Percentiles rank a stretch among this genome's conserved stretches.
These are phyloP conservation scores for Drosophila helvetica DNA, from an alignment of 2,888 invertebrate genomes.

Conservation along the genomic window DNA sequence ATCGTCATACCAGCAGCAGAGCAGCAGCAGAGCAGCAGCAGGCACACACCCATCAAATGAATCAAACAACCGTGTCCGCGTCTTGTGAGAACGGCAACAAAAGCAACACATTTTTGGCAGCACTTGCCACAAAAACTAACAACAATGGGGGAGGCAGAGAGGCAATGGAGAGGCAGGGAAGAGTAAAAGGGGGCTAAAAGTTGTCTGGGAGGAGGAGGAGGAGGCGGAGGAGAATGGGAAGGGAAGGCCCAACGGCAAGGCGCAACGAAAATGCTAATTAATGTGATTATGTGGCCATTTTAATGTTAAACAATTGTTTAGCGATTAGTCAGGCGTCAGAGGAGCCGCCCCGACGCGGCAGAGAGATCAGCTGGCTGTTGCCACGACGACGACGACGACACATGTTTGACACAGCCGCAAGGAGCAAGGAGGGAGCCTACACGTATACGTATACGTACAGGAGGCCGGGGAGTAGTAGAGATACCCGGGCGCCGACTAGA, in stretches of 20 bases:
- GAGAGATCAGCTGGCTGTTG: neutral
- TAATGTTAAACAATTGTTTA: conserved; percentile 79
- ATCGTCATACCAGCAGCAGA: neutral
- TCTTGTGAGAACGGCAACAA: conserved; percentile 5
- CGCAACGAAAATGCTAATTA: conserved; percentile 75
- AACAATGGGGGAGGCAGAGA: conserved; percentile 7
- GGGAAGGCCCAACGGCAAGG: conserved; percentile 39
- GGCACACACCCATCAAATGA: conserved; percentile 44
- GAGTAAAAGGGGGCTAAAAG: neutral
- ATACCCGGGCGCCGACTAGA: conserved; percentile 20
- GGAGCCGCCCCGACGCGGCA: conserved; percentile 4
- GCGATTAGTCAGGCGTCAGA: conserved; percentile 74
- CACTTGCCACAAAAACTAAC: conserved; percentile 9
- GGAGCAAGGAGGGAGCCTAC: neutral
- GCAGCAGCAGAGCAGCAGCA: neutral
- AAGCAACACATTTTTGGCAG: conserved; percentile 30
- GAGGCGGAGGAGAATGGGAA: conserved; percentile 3
- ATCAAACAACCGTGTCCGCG: conserved; percentile 21
- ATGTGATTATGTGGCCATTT: conserved; percentile 77
- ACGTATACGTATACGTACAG: neutral
- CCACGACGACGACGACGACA: conserved; percentile 31
- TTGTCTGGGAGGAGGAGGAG: conserved; percentile 7
- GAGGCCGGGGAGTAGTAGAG: conserved; percentile 1
- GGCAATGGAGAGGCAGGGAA: neutral
- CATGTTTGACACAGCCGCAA: conserved; percentile 23